These are phyloP conservation scores for Eremobia ochroleuca DNA, from an alignment of 2,888 invertebrate genomes.

Conservation along the genomic window DNA sequence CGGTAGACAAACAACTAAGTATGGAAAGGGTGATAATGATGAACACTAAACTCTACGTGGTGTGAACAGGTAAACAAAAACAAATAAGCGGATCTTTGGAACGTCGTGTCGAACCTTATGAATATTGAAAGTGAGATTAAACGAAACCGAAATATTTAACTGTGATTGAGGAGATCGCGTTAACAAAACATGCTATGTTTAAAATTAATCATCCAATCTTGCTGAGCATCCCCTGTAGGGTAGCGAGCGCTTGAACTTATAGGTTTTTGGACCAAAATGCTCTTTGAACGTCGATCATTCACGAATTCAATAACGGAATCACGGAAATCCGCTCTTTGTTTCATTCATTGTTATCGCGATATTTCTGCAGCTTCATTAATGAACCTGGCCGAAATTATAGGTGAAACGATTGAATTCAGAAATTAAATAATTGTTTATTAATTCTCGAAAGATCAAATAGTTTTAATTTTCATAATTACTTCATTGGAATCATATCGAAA, in stretches of 20 bases:
- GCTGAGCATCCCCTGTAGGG: conserved; percentile 12
- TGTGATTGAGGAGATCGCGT: conserved; percentile 10
- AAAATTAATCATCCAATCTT: conserved; percentile 44
- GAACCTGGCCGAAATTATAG: conserved; percentile 24
- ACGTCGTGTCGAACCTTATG: conserved; percentile 34
- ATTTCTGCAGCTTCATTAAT: conserved; percentile 36
- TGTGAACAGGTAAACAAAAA: conserved; percentile 43
- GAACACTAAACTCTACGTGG: conserved; percentile 27
- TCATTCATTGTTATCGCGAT: conserved; percentile 39
- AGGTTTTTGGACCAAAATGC: conserved; percentile 12
- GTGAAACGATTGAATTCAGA: conserved; percentile 38
- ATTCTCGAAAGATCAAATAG: neutral
- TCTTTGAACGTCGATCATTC: conserved; percentile 21
- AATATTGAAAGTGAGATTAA: conserved; percentile 56
- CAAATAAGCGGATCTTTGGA: conserved; percentile 21
- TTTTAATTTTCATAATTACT: conserved; percentile 7
- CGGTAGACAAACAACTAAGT: conserved; percentile 11
- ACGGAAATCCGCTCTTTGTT: conserved; percentile 51
- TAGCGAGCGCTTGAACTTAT: conserved; percentile 5
- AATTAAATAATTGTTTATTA: conserved; percentile 27
- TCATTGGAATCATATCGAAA: neutral
- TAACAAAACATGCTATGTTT: conserved; percentile 40
- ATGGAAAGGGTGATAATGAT: conserved; percentile 22
- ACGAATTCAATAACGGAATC: conserved; percentile 43
- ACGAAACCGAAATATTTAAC: conserved; percentile 32